Evolutionary conservation across 2,113 vertebrate genomes (phyloP), one percentile per base, ranked within the genome.

Genomic region (Nanger granti): DNA sequence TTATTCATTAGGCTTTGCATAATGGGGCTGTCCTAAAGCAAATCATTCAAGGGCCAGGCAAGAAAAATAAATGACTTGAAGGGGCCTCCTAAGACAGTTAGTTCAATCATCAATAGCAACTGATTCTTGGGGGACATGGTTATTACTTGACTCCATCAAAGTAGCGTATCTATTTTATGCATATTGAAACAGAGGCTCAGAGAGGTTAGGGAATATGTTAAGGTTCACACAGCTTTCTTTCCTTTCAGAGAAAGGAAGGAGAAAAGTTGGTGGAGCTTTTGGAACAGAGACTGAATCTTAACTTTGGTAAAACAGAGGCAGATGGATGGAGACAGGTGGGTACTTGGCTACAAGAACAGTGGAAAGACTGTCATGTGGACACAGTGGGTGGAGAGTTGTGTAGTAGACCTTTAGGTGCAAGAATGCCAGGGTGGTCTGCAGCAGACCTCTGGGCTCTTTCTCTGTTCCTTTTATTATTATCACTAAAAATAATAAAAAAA

Each of bases 401-500:
- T 17, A 47, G 28, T 10, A 54, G 76, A 22, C 5, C 8, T 52
- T 6, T 11, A 52, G 13, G 41, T 31, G 41, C 28, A 24, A n/a
- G 47, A 24, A 22, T 15, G 8, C 9, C 29, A 86, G 8, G 60
- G 29, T 4, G 13, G 41, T 22, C 6, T 15, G 84, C 47, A 37
- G 7, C 2, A 12, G 34, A 13, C 14, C 20, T 31, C 10, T 0
- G 5, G 20, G 24, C 8, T 49, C 11, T 29, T 37, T 37, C 13
- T 18, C 29, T 7, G 54, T 20, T 89, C n/a, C 34, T 54, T 7
- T 52, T 28, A 34, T 64, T 83, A 17, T 86, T 94, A 31, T 47
- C 57, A 80, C 31, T 85, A n/a, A 59, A 95, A 91, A 73, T 86
- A 79, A 92, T 86, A n/a, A 52, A 95, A 95, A 86, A 26, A 44